These are phyloP conservation scores for Henicopernis longicauda DNA, from an alignment of 2,113 vertebrate species.

Conservation along the genomic window DNA sequence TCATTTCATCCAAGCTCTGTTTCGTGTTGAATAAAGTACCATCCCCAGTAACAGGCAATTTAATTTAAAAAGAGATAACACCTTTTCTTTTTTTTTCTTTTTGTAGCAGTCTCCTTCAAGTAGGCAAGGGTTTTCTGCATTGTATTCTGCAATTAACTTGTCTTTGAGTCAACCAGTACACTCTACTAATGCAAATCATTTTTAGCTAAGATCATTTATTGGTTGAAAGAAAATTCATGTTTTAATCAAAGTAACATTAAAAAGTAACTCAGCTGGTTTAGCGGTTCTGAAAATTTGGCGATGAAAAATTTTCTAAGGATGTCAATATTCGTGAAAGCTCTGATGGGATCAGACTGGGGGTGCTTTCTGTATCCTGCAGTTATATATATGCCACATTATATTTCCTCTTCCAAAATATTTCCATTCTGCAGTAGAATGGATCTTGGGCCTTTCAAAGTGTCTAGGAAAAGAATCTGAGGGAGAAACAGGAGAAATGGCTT, in stretches of 20 bases:
- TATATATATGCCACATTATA: background rate
- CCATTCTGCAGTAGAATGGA: background rate
- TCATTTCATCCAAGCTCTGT: background rate
- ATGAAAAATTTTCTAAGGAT: background rate
- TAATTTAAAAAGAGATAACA: background rate
- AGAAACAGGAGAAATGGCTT: background rate
- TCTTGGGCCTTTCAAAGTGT: background rate
- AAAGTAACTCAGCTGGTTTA: background rate
- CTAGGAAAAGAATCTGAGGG: background rate
- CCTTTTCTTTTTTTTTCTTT: background rate
- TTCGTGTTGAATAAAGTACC: background rate
- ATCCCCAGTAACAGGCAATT: background rate
- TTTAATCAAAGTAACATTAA: background rate
- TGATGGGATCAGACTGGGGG: background rate
- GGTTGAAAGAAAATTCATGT: background rate
- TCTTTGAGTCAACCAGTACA: slow-evolving; percentile 1
- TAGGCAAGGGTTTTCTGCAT: background rate
- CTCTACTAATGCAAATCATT: background rate
- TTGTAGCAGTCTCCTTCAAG: background rate
- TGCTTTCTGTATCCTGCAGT: background rate
- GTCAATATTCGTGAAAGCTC: background rate
- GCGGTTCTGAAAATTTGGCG: background rate
- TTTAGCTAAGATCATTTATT: background rate
- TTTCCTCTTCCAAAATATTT: background rate
- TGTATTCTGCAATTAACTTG: slow-evolving; percentile 35